Evolutionary conservation across 2,113 vertebrate species (phyloP).

Genomic region (Zosterops japonicus): DNA sequence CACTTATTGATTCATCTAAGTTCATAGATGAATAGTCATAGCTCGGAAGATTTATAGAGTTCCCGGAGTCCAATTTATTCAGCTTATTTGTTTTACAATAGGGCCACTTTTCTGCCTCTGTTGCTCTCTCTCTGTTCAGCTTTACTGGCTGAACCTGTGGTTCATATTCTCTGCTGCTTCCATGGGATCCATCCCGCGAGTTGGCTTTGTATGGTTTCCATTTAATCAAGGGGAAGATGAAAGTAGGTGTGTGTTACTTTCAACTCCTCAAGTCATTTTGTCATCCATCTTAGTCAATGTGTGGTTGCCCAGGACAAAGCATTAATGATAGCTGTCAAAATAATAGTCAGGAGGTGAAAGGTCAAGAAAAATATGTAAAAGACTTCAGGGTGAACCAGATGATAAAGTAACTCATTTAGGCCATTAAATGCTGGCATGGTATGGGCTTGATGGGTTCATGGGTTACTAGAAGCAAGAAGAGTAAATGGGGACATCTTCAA

Average conservation of each 20-base stretch:
- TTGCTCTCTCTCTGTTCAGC: background rate
- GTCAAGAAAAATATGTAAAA: conserved; percentile 86
- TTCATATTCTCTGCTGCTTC: conserved; percentile 72
- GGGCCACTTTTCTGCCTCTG: background rate
- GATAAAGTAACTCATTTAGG: conserved; percentile 81
- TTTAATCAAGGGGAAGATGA: conserved; percentile 83
- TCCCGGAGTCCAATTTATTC: conserved; percentile 19
- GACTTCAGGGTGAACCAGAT: conserved; percentile 79
- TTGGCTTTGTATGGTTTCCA: conserved; percentile 80
- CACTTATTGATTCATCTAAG: conserved; percentile 45
- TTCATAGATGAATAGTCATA: conserved; percentile 40
- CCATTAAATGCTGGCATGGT: conserved; percentile 73
- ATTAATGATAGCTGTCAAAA: conserved; percentile 80
- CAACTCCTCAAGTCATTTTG: conserved; percentile 70
- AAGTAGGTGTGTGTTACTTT: conserved; percentile 78
- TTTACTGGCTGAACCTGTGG: conserved; percentile 67
- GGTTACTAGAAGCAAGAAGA: conserved; percentile 79
- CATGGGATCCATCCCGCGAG: conserved; percentile 62
- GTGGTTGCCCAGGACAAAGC: conserved; percentile 74
- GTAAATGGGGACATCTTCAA: conserved; percentile 86
- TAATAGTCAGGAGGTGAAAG: conserved; percentile 83
- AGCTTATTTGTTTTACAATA: conserved; percentile 42
- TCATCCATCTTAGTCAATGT: conserved; percentile 80
- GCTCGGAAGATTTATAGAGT: conserved; percentile 45
- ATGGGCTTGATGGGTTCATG: conserved; percentile 76